A percentile compares a stretch with the other conserved stretches of the same genome.
phyloP scores from a whole-genome alignment of 2,888 invertebrate genomes.

The Girardia tigrina region DNA sequence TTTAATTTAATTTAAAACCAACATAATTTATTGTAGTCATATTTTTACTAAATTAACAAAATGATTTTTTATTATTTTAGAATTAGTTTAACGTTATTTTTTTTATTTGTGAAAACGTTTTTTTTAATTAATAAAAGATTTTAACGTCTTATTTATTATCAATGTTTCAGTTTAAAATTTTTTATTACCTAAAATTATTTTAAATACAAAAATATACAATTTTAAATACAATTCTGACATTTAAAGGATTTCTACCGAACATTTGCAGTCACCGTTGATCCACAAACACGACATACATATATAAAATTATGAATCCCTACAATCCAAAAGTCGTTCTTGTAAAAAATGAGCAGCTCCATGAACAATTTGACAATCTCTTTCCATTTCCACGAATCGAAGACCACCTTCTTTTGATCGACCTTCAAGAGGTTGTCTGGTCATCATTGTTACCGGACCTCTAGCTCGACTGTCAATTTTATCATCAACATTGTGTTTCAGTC shows the following conservation, averaged over 20 bases:
- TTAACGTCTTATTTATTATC: no score
- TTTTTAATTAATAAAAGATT: no score
- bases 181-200: no score
- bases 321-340: constrained; percentile 88
- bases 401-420: constrained; percentile 95
- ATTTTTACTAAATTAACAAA: no score
- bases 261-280: constrained; percentile 91
- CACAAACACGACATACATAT: constrained; percentile 94
- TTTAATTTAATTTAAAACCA: no score
- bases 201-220: no score
- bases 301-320: constrained; percentile 96
- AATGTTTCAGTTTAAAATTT: no score
- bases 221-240: constrained; percentile 94
- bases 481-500: constrained; percentile 99
- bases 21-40: no score
- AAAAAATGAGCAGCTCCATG: constrained; percentile 93
- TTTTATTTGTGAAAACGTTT: no score
- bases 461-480: constrained; percentile 88
- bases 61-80: no score
- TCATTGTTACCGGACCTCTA: constrained; percentile 82
- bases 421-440: constrained; percentile 97
- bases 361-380: constrained; percentile 98
- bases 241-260: constrained; percentile 93
- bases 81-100: no score
- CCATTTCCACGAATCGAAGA: constrained; percentile 98